phyloP scores from a whole-genome alignment of 2,888 invertebrate genomes.

The Chrysomela aeneicollis region DNA sequence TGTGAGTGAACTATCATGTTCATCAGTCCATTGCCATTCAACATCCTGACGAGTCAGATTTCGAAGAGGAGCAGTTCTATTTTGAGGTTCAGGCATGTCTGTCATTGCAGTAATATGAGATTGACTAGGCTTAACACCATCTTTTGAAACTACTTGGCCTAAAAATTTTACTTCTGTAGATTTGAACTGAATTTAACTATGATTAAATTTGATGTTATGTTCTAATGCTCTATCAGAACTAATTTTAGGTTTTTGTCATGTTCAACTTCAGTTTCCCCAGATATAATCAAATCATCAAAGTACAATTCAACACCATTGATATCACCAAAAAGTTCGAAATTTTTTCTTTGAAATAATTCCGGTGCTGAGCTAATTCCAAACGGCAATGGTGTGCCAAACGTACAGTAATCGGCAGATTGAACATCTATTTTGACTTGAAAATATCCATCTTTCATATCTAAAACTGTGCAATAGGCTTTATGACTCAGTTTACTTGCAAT shows the following conservation, averaged over 20 bases:
- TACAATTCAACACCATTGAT: no score
- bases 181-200: slow-evolving; percentile 34
- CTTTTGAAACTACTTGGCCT: slow-evolving; percentile 35
- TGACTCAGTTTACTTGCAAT: slow-evolving; percentile 17
- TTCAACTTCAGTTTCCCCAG: slow-evolving; percentile 23
- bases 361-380: slow-evolving; percentile 16
- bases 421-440: no score
- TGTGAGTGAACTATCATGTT: background rate
- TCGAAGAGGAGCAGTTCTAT: slow-evolving; percentile 38
- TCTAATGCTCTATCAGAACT: slow-evolving; percentile 34
- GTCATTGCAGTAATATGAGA: slow-evolving; percentile 2
- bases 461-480: slow-evolving; percentile 22
- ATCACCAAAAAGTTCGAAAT: no score
- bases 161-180: slow-evolving; percentile 34
- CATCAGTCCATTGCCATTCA: background rate
- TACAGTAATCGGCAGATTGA: slow-evolving; percentile 7
- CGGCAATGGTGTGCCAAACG: slow-evolving; percentile 9
- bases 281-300: no score
- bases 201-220: slow-evolving; percentile 36
- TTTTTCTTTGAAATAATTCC: no score
- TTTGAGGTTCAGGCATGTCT: slow-evolving; percentile 27
- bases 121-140: slow-evolving; percentile 21
- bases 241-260: slow-evolving; percentile 36
- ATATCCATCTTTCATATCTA: no score
- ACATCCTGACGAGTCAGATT: slow-evolving; percentile 36